Evolutionary conservation across 1,140 invertebrate genomes (phyloP), one percentile per base, ranked within the genome.

Genomic region (Zaprionus ghesquierei): DNA sequence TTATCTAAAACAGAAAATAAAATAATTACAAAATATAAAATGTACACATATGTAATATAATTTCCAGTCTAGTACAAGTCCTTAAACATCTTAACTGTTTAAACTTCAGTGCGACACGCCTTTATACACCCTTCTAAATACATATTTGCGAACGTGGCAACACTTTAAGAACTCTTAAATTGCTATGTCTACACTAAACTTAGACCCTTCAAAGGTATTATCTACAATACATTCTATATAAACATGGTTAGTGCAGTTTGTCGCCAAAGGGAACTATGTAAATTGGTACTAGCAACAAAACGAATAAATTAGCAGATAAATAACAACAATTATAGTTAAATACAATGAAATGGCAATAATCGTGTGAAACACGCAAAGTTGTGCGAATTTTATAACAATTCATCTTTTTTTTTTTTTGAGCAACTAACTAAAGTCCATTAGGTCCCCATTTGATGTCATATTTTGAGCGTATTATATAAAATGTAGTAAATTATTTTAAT

Each of bases 311-410:
- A 60, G 29, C 55, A 56, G 64, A 73, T 61, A 73, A 56, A 56
- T 50, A 61, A 49, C 56, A 62, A 20, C 44, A 69, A 69, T 73
- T 56, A 13, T 25, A 27, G 3, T 33, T 3, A 50, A 50, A 50
- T 35, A 18, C 33, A 25, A 50, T n/a, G 33, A 18, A 6, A 23
- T 10, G 1, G 41, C 23, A 55, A 31, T 9, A 61, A 51, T 69
- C 20, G 46, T 62, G 70, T 56, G 58, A 73, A 73, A 33, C 64
- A 73, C 58, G 70, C 29, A 3, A 73, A 31, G 10, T 38, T 69
- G 56, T 53, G 31, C 46, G 29, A 68, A 38, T 27, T 59, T 25
- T 33, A 58, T 58, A 50, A n/a, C 29, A 68, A 51, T 20, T 20
- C n/a, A 12, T 31, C 27, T 23, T 8, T 29, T 29, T 2, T 22